Conservation (phyloP, 2,797 vertebrate species). For the Spinus olivaceus region DNA sequence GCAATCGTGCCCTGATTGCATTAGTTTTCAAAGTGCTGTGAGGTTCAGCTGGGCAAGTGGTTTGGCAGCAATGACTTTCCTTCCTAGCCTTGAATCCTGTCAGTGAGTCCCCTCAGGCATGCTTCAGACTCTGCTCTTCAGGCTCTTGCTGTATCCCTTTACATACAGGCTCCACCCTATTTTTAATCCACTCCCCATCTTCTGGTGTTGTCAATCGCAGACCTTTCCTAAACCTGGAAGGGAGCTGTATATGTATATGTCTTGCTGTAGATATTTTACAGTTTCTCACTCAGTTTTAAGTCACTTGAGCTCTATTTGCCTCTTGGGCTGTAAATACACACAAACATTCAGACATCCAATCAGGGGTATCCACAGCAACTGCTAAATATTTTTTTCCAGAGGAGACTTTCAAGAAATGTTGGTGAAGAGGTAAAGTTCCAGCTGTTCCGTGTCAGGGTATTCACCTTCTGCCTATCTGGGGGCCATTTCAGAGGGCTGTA, state of each 20-base stretch:
- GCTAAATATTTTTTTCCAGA: constrained; percentile 14
- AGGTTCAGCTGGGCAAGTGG: neutral
- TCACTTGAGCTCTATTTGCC: neutral
- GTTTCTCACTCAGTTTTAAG: neutral
- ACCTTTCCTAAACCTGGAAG: neutral
- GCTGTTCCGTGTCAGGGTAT: neutral
- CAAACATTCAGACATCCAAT: neutral
- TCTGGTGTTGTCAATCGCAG: constrained; percentile 12
- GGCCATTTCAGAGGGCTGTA: neutral
- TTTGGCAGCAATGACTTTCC: neutral
- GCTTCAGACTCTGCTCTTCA: neutral
- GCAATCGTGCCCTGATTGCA: accelerated
- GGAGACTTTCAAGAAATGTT: neutral
- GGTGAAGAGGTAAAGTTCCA: neutral
- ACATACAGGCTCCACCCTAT: neutral
- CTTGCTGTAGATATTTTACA: neutral
- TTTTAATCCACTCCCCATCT: neutral
- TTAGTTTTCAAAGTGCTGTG: neutral
- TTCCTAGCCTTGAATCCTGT: neutral
- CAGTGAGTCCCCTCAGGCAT: neutral
- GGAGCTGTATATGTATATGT: neutral
- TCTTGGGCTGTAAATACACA: neutral
- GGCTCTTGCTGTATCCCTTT: neutral
- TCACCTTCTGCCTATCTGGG: neutral
- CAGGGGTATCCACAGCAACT: neutral